Conservation (phyloP, 2,797 vertebrate genomes). For the Hephaestus fuliginosus region DNA sequence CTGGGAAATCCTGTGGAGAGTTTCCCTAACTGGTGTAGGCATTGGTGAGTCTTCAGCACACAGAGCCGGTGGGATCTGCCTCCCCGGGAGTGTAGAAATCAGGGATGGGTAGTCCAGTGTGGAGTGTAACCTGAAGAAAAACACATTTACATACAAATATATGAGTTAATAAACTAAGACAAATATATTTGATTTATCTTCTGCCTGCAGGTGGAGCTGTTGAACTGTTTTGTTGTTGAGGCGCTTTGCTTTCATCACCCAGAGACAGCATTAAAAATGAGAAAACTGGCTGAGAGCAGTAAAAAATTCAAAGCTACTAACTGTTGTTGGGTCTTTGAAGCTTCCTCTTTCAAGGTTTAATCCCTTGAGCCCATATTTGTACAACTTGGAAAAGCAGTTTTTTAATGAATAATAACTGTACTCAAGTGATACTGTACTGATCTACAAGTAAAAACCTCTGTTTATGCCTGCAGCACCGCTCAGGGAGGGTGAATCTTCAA, state of each 20-base stretch:
- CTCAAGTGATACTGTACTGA: constrained; percentile 26
- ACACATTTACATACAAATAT: constrained; percentile 21
- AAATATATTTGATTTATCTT: background rate
- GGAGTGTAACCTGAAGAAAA: constrained; percentile 91
- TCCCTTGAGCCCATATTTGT: constrained; percentile 48
- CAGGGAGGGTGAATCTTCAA: background rate
- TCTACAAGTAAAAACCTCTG: constrained; percentile 29
- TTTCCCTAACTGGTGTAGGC: background rate
- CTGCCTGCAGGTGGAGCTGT: constrained; percentile 71
- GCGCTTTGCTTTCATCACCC: constrained; percentile 28
- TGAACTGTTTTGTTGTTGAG: constrained; percentile 27
- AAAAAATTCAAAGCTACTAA: constrained; percentile 49
- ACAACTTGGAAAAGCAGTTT: constrained; percentile 24
- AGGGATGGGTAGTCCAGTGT: constrained; percentile 95
- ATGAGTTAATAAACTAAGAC: background rate
- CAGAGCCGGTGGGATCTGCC: constrained; percentile 81
- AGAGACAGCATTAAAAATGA: constrained; percentile 38
- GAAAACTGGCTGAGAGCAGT: constrained; percentile 32
- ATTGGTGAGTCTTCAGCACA: constrained; percentile 76
- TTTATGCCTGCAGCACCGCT: constrained; percentile 31
- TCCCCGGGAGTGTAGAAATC: constrained; percentile 93
- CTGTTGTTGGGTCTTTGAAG: constrained; percentile 59
- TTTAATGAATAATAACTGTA: constrained; percentile 37
- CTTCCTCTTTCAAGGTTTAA: constrained; percentile 49
- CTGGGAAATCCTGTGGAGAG: constrained; percentile 27